Percentiles rank a stretch among this genome's conserved stretches.
Evolutionary conservation across 2,113 vertebrate species (phyloP).

Genomic region (Epinephelus lanceolatus): DNA sequence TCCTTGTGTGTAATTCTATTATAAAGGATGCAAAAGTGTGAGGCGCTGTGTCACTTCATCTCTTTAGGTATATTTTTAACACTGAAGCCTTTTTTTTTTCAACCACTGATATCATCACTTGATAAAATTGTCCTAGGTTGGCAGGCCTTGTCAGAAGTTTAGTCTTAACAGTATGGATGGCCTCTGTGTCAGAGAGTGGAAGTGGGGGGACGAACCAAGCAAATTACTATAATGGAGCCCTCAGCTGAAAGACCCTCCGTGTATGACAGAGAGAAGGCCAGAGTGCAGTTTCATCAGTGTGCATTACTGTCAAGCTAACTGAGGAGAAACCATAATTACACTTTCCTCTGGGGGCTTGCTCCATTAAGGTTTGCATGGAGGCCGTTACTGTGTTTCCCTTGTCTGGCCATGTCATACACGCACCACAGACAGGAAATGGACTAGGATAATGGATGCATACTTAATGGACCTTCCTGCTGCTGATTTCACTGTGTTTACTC

Average conservation of each 20-base stretch:
- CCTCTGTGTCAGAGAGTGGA: slow-evolving; percentile 34
- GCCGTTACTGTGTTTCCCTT: slow-evolving; percentile 68
- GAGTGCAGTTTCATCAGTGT: slow-evolving; percentile 74
- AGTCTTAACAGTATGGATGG: slow-evolving; percentile 20
- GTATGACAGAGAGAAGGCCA: slow-evolving; percentile 58
- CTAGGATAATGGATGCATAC: slow-evolving; percentile 75
- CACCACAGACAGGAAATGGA: slow-evolving; percentile 80
- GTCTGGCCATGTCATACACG: slow-evolving; percentile 63
- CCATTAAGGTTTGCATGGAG: slow-evolving; percentile 74
- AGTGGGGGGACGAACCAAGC: slow-evolving; percentile 7
- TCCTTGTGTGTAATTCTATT: slow-evolving; percentile 49
- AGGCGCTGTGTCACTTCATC: slow-evolving; percentile 12
- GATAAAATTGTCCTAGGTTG: slow-evolving; percentile 3
- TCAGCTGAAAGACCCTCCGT: slow-evolving; percentile 49
- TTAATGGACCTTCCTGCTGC: slow-evolving; percentile 74
- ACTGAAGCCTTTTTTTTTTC: slow-evolving; percentile 13
- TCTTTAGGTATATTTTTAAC: slow-evolving; percentile 40
- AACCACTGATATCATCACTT: not conserved
- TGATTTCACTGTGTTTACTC: slow-evolving; percentile 76
- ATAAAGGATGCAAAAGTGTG: slow-evolving; percentile 39
- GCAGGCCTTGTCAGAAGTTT: slow-evolving; percentile 18
- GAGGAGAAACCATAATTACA: slow-evolving; percentile 72
- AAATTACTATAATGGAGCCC: slow-evolving; percentile 68
- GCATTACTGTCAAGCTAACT: slow-evolving; percentile 72
- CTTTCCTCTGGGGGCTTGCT: slow-evolving; percentile 65